These are phyloP conservation scores for Cryptophagus acutangulus DNA, from an alignment of 2,888 invertebrate species.

Conservation along the genomic window DNA sequence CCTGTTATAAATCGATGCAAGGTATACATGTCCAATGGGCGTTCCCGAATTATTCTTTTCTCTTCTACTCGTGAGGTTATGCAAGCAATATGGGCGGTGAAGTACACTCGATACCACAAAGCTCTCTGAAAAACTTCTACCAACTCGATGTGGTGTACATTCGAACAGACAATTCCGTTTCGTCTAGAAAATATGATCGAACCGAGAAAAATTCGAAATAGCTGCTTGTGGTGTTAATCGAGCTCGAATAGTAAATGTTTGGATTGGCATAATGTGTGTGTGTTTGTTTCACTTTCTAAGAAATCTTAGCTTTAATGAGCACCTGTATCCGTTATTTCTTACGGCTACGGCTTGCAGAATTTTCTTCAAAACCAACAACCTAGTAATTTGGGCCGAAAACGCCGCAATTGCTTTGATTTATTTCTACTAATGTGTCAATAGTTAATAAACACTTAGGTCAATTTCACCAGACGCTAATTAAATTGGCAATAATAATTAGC, in stretches of 20 bases:
- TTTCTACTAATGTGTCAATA: too few species aligned
- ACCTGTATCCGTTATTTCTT: constrained; percentile 28
- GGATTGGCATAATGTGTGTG: constrained; percentile 11
- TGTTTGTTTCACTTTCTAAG: constrained; percentile 30
- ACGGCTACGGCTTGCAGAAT: too few species aligned
- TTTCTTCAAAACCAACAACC: too few species aligned
- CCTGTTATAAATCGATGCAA: constrained; percentile 47
- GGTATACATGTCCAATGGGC: constrained; percentile 51
- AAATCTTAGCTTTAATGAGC: constrained; percentile 26
- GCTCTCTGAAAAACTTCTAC: too few species aligned
- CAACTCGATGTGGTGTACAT: constrained; percentile 10
- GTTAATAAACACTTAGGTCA: too few species aligned
- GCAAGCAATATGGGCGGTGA: constrained; percentile 51
- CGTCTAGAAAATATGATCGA: not conserved
- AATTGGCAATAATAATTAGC: too few species aligned
- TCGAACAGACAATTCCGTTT: constrained; percentile 5
- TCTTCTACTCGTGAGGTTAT: constrained; percentile 51
- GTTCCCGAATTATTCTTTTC: constrained; percentile 51
- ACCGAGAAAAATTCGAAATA: constrained; percentile 1
- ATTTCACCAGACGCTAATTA: too few species aligned
- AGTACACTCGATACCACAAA: constrained; percentile 47
- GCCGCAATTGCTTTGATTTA: too few species aligned
- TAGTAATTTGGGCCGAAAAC: too few species aligned
- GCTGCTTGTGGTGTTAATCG: not conserved
- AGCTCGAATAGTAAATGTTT: constrained; percentile 10